phyloP scores from a whole-genome alignment of 2,113 vertebrate genomes.

The Serilophus lunatus region DNA sequence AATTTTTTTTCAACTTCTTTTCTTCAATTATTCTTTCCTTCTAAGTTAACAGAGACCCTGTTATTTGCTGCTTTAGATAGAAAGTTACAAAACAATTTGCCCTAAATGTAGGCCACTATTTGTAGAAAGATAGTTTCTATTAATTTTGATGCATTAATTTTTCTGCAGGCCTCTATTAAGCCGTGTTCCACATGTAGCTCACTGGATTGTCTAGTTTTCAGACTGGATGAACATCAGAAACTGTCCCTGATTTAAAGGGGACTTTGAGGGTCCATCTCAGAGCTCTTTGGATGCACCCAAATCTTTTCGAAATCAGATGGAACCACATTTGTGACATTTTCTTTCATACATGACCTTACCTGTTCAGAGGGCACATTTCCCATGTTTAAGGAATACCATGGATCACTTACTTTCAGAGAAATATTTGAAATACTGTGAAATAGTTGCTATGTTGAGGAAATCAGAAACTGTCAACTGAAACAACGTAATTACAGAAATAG shows the following conservation, averaged over 20 bases:
- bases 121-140: background rate
- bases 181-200: background rate
- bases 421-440: background rate
- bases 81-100: background rate
- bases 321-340: fast-evolving
- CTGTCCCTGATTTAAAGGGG: background rate
- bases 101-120: background rate
- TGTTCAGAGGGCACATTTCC: background rate
- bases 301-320: background rate
- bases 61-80: background rate
- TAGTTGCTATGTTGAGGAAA: background rate
- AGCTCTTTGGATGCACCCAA: background rate
- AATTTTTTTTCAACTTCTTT: background rate
- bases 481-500: background rate
- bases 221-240: background rate
- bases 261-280: background rate
- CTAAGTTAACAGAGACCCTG: background rate
- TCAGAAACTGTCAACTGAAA: background rate
- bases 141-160: background rate
- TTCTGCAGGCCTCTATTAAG: background rate
- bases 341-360: background rate
- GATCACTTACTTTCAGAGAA: background rate
- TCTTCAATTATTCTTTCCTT: background rate
- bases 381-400: background rate
- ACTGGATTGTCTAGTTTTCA: background rate